These are phyloP conservation scores for Betta splendens DNA, from an alignment of 2,797 vertebrate species.

Conservation along the genomic window DNA sequence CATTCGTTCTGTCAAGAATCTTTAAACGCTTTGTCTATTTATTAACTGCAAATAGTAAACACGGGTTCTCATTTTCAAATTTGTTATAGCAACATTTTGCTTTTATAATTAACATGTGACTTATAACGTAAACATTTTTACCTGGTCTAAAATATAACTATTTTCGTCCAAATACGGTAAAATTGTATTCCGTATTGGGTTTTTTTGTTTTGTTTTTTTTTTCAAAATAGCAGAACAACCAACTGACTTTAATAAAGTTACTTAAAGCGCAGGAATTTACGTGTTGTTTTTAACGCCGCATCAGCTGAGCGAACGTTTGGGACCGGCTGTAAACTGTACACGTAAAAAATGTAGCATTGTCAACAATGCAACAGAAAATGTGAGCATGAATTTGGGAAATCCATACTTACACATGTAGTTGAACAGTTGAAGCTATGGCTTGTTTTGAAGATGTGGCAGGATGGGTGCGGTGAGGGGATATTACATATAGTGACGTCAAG, in stretches of 20 bases:
- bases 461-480: rapidly evolving
- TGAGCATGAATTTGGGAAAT: not conserved
- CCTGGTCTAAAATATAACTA: rapidly evolving
- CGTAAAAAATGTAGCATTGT: not conserved
- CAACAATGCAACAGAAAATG: not conserved
- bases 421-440: not conserved
- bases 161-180: not conserved
- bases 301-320: not conserved
- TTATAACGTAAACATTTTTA: not conserved
- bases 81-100: not conserved
- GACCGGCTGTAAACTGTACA: not conserved
- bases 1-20: too few species aligned
- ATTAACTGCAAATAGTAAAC: not conserved
- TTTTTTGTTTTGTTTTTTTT: too few species aligned
- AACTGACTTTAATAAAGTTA: too few species aligned
- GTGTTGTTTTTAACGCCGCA: not conserved
- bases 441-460: slow-evolving; percentile 1
- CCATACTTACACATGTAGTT: not conserved
- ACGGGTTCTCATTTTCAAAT: not conserved
- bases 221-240: not conserved
- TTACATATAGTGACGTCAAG: slow-evolving; percentile 6
- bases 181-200: too few species aligned
- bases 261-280: rapidly evolving
- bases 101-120: not conserved
- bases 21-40: too few species aligned